phyloP scores from a whole-genome alignment of 2,797 vertebrate species.

The Thalassophryne amazonica region DNA sequence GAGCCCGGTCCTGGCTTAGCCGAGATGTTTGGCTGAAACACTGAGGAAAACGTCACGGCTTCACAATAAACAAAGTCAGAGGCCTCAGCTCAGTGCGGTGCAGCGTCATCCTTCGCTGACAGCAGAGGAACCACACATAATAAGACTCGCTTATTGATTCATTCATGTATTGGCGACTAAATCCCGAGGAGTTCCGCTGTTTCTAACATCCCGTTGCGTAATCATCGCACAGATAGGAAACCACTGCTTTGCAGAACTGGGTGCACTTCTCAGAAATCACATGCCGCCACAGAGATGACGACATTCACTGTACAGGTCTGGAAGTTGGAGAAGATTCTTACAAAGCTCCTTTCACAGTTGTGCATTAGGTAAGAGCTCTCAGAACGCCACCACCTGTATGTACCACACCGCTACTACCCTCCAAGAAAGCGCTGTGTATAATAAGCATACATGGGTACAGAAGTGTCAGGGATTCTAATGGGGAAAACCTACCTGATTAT shows the following conservation, averaged over 20 bases:
- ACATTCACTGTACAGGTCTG: conserved; percentile 11
- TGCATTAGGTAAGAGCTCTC: conserved; percentile 48
- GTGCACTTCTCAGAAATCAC: conserved; percentile 8
- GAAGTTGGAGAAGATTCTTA: conserved; percentile 49
- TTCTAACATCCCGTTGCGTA: background rate
- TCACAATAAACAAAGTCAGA: conserved; percentile 64
- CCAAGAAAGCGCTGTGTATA: conserved; percentile 14
- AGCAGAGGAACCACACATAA: conserved; percentile 21
- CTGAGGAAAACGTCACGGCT: conserved; percentile 61
- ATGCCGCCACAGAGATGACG: conserved; percentile 22
- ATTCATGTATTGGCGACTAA: conserved; percentile 8
- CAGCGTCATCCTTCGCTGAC: conserved; percentile 30
- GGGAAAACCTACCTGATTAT: conserved; percentile 49
- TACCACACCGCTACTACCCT: conserved; percentile 2
- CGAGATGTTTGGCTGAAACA: conserved; percentile 62
- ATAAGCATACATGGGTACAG: conserved; percentile 16
- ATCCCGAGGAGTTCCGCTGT: background rate
- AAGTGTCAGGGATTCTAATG: conserved; percentile 8
- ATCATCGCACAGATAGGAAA: conserved; percentile 3
- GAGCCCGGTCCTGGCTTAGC: conserved; percentile 50
- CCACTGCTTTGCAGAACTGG: background rate
- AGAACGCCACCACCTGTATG: conserved; percentile 60
- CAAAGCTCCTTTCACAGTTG: conserved; percentile 64
- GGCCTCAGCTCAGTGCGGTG: conserved; percentile 27
- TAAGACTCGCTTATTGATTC: conserved; percentile 19